Percentiles rank a stretch among this genome's conserved stretches.
These are phyloP conservation scores for Drosophila grimshawi DNA, from an alignment of 1,140 invertebrate species.

Conservation along the genomic window DNA sequence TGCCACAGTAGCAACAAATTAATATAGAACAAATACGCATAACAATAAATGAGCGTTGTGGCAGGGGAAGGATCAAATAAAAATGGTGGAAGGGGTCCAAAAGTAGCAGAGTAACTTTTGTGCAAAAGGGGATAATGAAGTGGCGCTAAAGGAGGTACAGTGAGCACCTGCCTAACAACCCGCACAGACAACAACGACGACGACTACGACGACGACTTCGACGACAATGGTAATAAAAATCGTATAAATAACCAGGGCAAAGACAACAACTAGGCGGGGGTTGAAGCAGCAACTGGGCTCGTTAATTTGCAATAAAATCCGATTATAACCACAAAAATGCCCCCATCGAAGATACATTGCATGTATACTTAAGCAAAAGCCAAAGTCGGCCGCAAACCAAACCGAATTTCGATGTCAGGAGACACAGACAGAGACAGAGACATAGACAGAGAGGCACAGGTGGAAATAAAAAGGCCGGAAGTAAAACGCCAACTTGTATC, in stretches of 20 bases:
- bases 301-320: conserved; percentile 84
- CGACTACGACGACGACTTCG: conserved; percentile 12
- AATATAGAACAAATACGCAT: conserved; percentile 78
- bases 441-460: conserved; percentile 45
- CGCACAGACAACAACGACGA: conserved; percentile 31
- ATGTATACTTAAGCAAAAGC: conserved; percentile 34
- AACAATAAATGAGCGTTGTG: conserved; percentile 72
- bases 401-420: conserved; percentile 7
- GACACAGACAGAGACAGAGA: not conserved
- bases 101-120: conserved; percentile 55
- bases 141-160: conserved; percentile 26
- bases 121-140: conserved; percentile 70
- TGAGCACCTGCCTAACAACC: conserved; percentile 73
- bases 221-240: conserved; percentile 71
- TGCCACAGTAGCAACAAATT: conserved; percentile 68
- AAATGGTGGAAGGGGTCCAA: conserved; percentile 11
- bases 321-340: conserved; percentile 84
- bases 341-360: conserved; percentile 69
- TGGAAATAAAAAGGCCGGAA: conserved; percentile 76
- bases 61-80: conserved; percentile 36
- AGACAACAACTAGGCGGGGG: conserved; percentile 54
- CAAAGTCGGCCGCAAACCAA: conserved; percentile 34
- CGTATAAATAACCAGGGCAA: conserved; percentile 70
- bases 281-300: conserved; percentile 42
- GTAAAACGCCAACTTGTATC: conserved; percentile 75